A percentile compares a stretch with the other conserved stretches of the same genome.
Conservation (phyloP, 1,140 invertebrate genomes). For the Trachymyrmex septentrionalis region DNA sequence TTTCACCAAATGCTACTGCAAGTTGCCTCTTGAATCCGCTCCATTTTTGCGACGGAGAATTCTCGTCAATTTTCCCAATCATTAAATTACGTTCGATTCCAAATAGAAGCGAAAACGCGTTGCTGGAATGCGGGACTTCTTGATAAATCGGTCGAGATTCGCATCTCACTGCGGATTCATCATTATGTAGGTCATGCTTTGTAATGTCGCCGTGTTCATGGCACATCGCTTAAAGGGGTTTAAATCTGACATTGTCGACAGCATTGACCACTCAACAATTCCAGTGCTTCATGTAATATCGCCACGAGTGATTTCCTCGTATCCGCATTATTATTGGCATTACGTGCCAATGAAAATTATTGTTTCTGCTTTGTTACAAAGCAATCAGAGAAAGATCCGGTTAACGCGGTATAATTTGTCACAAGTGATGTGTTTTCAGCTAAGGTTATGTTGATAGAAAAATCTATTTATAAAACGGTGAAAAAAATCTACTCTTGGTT, state of each 20-base stretch:
- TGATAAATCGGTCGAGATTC: constrained; percentile 30
- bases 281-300: neutral
- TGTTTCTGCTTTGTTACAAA: neutral
- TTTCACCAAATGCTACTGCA: neutral
- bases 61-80: neutral
- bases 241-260: neutral
- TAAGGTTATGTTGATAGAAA: constrained; percentile 8
- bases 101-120: neutral
- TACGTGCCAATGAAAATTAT: neutral
- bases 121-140: neutral
- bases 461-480: constrained; percentile 31
- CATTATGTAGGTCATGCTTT: constrained; percentile 8
- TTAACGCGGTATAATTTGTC: constrained; percentile 5
- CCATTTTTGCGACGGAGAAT: neutral
- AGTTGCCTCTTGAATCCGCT: neutral
- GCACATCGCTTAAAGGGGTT: constrained; percentile 18
- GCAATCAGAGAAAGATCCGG: neutral
- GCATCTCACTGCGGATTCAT: constrained; percentile 13
- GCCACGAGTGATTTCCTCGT: constrained; percentile 7
- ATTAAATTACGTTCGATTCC: neutral
- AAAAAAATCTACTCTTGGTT: constrained; percentile 29
- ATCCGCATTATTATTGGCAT: constrained; percentile 25
- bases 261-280: constrained; percentile 17
- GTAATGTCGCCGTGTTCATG: constrained; percentile 2
- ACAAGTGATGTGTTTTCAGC: too few relatives aligned